Evolutionary conservation across 2,113 vertebrate species (phyloP).

Genomic region (Labeo rohita): DNA sequence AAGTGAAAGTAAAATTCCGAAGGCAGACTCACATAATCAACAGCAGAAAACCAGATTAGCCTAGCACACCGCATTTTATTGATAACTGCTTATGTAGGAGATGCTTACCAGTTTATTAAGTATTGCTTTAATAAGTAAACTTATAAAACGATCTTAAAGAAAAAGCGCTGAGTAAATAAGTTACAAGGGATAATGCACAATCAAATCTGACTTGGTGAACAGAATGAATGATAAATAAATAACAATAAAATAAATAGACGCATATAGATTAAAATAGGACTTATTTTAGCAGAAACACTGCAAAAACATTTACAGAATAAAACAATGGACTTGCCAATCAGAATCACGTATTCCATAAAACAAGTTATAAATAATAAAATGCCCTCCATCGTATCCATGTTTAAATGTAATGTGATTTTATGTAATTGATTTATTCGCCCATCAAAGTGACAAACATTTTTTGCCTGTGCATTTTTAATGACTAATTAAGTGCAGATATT

Average conservation of each 20-base stretch:
- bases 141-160: no score
- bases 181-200: no score
- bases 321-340: neutral
- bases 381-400: neutral
- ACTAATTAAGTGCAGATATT: neutral
- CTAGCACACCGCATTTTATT: no score
- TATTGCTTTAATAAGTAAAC: no score
- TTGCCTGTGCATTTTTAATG: neutral
- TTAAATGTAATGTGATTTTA: neutral
- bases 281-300: neutral
- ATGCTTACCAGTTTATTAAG: no score
- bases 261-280: neutral
- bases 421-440: neutral
- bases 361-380: neutral
- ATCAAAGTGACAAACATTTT: neutral
- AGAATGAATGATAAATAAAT: no score
- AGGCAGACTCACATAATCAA: conserved; percentile 38
- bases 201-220: no score
- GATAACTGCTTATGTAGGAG: no score
- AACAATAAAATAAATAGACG: no score
- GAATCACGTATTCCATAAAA: neutral
- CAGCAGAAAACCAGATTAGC: conserved; percentile 4
- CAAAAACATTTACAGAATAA: neutral
- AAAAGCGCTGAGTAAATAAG: no score
- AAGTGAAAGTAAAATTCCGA: conserved; percentile 44